Evolutionary conservation across 1,140 invertebrate genomes (phyloP).

Genomic region (Monochamus saltuarius): DNA sequence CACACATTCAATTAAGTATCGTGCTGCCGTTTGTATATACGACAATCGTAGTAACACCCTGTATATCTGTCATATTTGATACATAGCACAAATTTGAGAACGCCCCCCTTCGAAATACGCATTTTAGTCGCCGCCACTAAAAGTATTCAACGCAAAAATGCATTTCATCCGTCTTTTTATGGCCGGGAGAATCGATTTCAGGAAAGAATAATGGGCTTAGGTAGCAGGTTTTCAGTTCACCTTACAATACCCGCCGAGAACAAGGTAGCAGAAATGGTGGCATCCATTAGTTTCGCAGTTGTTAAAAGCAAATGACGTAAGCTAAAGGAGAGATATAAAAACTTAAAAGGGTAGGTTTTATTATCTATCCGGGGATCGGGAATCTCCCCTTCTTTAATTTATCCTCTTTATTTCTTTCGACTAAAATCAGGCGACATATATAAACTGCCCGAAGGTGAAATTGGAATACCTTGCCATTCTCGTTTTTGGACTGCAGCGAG

Average conservation of each 20-base stretch:
- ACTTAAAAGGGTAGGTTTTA: conserved; percentile 42
- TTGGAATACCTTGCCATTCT: conserved; percentile 10
- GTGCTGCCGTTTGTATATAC: too few species aligned
- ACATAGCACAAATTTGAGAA: too few species aligned
- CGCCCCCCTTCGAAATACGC: too few species aligned
- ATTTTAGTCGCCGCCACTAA: neutral
- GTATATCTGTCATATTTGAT: too few species aligned
- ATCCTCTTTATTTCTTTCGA: conserved; percentile 37
- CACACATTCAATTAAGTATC: too few species aligned
- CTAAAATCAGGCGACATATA: conserved; percentile 31
- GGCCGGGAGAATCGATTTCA: conserved; percentile 29
- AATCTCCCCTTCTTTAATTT: conserved; percentile 40
- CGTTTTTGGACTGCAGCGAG: too few species aligned
- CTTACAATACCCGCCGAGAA: conserved; percentile 30
- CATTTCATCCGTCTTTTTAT: conserved; percentile 32
- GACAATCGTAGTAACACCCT: too few species aligned
- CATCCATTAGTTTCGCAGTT: conserved; percentile 46
- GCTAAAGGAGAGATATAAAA: conserved; percentile 38
- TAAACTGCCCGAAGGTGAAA: conserved; percentile 23
- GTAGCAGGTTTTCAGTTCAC: conserved; percentile 29
- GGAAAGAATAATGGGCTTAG: conserved; percentile 38
- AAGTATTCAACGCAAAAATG: conserved; percentile 19
- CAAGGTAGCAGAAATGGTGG: conserved; percentile 40
- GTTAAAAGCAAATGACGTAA: conserved; percentile 48
- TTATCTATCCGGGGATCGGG: conserved; percentile 38